Evolutionary conservation across 2,113 vertebrate species (phyloP), one percentile per base, ranked within the genome.

Genomic region (Tyto alba): DNA sequence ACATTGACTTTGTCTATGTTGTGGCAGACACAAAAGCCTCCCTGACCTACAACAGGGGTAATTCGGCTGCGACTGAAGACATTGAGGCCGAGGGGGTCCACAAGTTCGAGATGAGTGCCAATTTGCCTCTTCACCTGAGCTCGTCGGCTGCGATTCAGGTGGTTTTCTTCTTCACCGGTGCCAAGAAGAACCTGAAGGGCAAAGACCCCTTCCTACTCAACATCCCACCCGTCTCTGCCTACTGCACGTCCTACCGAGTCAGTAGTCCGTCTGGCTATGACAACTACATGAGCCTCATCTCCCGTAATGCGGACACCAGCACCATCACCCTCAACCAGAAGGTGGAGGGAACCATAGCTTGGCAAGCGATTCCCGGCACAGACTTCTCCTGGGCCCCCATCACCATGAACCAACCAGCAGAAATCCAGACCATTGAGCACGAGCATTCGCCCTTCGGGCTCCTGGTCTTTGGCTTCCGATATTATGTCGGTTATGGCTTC

Each of bases 311-410:
- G 2, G 91, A 87, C 11, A 5, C 48, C 4, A 10, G 27, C 55
- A 19, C 67, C 52, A 21, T 95, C 45, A 84, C 23, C 10, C 20
- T 97, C 38, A 97, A 98, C 93, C 81, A 66, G 14, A 17, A 0
- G 9, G 13, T 36, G 2, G 15, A 91, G 13, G 43, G 7, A 18
- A 16, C 48, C 6, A 0, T 95, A 8, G 7, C 66, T 9, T 98
- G 98, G 98, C 45, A 59, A 30, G 30, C 14, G 1, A 69, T 98
- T 12, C 60, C 79, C 2, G 93, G 94, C 57, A 97, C 97, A 2
- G 96, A 96, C 13, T 98, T 97, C 76, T 98, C 98, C 79, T 98
- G 98, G 98, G 53, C 96, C 5, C 41, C 67, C 19, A n/a, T 98
- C 8, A 16, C 68, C 11, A 63, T 96, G 60, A 40, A 5, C 0